Conservation (phyloP, 2,888 invertebrate species). For the Crematogaster levior region DNA sequence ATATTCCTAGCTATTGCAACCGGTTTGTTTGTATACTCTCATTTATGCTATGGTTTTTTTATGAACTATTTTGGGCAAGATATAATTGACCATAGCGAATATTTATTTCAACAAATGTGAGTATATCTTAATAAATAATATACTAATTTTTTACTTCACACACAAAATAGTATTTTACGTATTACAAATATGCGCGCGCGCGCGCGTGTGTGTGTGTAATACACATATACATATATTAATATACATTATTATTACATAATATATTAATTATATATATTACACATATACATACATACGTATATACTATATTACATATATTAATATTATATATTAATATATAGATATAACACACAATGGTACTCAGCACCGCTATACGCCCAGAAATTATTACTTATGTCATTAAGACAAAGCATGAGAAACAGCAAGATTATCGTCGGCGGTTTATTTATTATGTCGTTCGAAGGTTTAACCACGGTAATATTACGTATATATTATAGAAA, state of each 20-base stretch:
- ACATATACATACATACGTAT: no score
- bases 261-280: no score
- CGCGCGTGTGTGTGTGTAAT: no score
- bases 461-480: conserved; percentile 47
- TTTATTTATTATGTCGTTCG: conserved; percentile 26
- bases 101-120: conserved; percentile 30
- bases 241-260: no score
- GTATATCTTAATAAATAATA: neutral
- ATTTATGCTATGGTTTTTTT: conserved; percentile 18
- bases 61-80: conserved; percentile 42
- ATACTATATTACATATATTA: neutral
- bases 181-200: no score
- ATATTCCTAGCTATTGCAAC: neutral
- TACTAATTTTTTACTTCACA: neutral
- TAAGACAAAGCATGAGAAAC: conserved; percentile 25
- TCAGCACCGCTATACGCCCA: conserved; percentile 14
- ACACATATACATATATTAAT: no score
- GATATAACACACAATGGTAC: conserved; percentile 40
- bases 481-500: neutral
- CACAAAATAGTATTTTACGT: neutral
- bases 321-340: conserved; percentile 17
- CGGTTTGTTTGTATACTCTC: conserved; percentile 23
- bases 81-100: conserved; percentile 34
- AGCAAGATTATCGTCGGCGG: conserved; percentile 6
- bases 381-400: conserved; percentile 32